These are phyloP conservation scores for Cheilosia scutellata DNA, from an alignment of 2,888 invertebrate genomes.

Conservation along the genomic window DNA sequence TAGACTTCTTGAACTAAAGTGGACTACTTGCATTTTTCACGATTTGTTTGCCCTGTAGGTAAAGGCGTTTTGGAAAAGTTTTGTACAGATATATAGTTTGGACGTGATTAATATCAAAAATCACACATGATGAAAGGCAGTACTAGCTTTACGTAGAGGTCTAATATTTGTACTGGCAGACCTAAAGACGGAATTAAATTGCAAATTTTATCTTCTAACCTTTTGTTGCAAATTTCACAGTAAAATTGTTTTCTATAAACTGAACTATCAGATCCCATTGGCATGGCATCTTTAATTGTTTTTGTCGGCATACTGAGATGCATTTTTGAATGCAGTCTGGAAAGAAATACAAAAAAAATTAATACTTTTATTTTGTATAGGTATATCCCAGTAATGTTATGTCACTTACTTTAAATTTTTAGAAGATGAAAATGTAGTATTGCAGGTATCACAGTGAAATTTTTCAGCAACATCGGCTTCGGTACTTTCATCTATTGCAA, in stretches of 20 bases:
- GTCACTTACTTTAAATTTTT: constrained; percentile 85
- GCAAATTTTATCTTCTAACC: constrained; percentile 75
- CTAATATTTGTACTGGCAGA: too few species aligned
- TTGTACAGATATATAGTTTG: too few species aligned
- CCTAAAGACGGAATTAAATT: too few species aligned
- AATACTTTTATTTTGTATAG: not conserved
- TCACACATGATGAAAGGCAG: too few species aligned
- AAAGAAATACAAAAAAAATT: not conserved
- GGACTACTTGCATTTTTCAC: too few species aligned
- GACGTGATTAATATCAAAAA: too few species aligned
- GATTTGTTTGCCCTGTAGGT: too few species aligned
- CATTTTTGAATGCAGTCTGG: constrained; percentile 89
- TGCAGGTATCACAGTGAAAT: constrained; percentile 86
- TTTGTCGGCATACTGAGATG: constrained; percentile 88
- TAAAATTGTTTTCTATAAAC: constrained; percentile 83
- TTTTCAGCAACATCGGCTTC: not conserved
- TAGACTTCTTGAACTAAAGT: too few species aligned
- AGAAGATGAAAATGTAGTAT: constrained; percentile 88
- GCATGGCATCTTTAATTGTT: constrained; percentile 81
- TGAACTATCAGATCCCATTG: constrained; percentile 81
- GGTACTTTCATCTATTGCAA: not conserved
- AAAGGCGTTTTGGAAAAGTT: too few species aligned
- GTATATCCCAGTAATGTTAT: not conserved
- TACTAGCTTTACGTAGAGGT: too few species aligned
- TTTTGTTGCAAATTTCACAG: constrained; percentile 86